Evolutionary conservation across 2,888 invertebrate genomes (phyloP), one percentile per base, ranked within the genome.

Genomic region (Sphaerophoria taeniata): DNA sequence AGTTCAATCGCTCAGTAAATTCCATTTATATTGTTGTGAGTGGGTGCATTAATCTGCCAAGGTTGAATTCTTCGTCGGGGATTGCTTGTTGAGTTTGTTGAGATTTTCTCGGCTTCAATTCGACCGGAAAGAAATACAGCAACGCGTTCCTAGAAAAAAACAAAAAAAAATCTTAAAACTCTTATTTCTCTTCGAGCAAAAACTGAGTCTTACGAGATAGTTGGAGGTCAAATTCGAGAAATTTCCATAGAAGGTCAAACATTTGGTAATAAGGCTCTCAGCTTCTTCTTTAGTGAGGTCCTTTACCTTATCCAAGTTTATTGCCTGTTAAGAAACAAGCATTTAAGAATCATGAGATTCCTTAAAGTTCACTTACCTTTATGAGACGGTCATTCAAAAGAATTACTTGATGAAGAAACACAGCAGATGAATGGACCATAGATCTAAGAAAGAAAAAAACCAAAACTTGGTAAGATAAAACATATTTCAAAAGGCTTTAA

Each of bases 81-180:
- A 89, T 87, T 92, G 87, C 92, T 91, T 24, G 93, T 93, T 0
- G 93, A 89, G 6, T 91, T 91, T 47, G 93, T 93, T 5, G 93
- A 89, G 2, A 94, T 93, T 89, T 95, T 95, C 88, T 94, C 94
- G 0, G 94, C 93, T 88, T 94, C 94, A 70, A 95, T 94, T 85
- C 95, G 94, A 60, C 95, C 95, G 11, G 95, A 95, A 67, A 95
- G 90, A 88, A 95, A 94, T 76, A 93, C 92, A 0, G 95, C 95
- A 61, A 95, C 89, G 75, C 94, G 94, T 89, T 95, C 95, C 95
- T 95, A 88, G 16, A 90, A 83, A 58, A 82, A 56, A 83, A 58
- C 81, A 56, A 9, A 24, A 3, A 6, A 9, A 43, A 11, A 6
- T 43, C 9, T 7, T 9, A 43, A 43, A 11, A 12, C 12, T 11